These are phyloP conservation scores for Apotomis turbidana DNA, from an alignment of 2,888 invertebrate genomes.

Conservation along the genomic window DNA sequence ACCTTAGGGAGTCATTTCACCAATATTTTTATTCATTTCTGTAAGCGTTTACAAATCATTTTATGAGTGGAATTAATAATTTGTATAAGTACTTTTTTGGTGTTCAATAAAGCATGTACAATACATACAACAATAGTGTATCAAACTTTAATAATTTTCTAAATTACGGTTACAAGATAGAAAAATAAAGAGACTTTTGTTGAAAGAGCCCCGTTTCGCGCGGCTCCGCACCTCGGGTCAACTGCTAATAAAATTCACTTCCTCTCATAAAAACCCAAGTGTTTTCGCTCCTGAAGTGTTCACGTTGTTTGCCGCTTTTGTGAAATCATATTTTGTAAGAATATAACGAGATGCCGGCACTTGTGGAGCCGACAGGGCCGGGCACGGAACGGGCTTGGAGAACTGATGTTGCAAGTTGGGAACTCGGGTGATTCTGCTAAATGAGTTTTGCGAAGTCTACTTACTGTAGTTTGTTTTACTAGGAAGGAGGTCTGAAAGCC, in stretches of 20 bases:
- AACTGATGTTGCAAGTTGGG: not conserved
- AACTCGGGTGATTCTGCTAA: not conserved
- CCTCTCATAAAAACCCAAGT: constrained; percentile 18
- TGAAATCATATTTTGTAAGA: constrained; percentile 6
- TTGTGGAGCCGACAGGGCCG: not conserved
- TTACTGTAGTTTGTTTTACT: not conserved
- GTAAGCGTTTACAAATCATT: too few species aligned
- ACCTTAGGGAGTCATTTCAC: not conserved
- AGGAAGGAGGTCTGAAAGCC: too few species aligned
- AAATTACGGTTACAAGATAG: too few species aligned
- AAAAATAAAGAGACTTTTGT: too few species aligned
- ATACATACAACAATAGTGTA: too few species aligned
- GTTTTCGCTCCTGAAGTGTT: constrained; percentile 19
- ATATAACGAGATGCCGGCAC: constrained; percentile 13
- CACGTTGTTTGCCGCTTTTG: constrained; percentile 17
- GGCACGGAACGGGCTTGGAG: not conserved
- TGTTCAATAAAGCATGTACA: too few species aligned
- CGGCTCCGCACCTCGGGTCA: constrained; percentile 11
- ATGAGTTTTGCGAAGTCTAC: not conserved
- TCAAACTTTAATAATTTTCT: too few species aligned
- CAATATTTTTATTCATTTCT: constrained; percentile 1
- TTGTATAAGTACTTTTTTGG: too few species aligned
- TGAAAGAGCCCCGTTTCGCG: not conserved
- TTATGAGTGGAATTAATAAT: too few species aligned
- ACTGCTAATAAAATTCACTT: constrained; percentile 26